Evolutionary conservation across 1,140 invertebrate genomes (phyloP).

Genomic region (Apis florea): DNA sequence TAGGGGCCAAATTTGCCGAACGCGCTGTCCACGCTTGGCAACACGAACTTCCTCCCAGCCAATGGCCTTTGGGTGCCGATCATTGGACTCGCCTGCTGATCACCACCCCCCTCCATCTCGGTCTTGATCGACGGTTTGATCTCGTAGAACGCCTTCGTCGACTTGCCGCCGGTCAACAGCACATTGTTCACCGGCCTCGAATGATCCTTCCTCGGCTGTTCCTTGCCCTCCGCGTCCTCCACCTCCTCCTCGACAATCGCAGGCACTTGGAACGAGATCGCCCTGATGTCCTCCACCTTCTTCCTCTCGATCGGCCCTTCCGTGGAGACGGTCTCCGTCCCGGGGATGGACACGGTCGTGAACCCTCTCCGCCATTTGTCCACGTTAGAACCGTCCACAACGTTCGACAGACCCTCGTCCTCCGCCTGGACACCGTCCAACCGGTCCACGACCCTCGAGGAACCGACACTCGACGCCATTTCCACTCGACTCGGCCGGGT

Average conservation of each 20-base stretch:
- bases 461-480: conserved; percentile 21
- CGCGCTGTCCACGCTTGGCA: conserved; percentile 76
- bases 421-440: conserved; percentile 27
- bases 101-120: conserved; percentile 57
- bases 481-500: conserved; percentile 18
- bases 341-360: not conserved
- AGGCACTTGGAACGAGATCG: conserved; percentile 59
- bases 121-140: conserved; percentile 71
- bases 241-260: not conserved
- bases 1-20: conserved; percentile 85
- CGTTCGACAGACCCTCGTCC: conserved; percentile 20
- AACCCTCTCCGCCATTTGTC: not conserved
- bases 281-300: conserved; percentile 50
- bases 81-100: conserved; percentile 10
- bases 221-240: not conserved
- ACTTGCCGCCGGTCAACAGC: conserved; percentile 52
- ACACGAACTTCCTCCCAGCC: conserved; percentile 61
- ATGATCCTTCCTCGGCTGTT: conserved; percentile 55
- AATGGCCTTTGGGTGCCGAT: conserved; percentile 45
- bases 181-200: conserved; percentile 63
- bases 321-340: not conserved
- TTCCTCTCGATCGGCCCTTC: conserved; percentile 31
- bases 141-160: conserved; percentile 70
- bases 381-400: conserved; percentile 2
- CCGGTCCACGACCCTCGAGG: conserved; percentile 19